Base-by-base conservation (phyloP, 2,113 vertebrate genomes). In the Manacus vitellinus region DNA sequence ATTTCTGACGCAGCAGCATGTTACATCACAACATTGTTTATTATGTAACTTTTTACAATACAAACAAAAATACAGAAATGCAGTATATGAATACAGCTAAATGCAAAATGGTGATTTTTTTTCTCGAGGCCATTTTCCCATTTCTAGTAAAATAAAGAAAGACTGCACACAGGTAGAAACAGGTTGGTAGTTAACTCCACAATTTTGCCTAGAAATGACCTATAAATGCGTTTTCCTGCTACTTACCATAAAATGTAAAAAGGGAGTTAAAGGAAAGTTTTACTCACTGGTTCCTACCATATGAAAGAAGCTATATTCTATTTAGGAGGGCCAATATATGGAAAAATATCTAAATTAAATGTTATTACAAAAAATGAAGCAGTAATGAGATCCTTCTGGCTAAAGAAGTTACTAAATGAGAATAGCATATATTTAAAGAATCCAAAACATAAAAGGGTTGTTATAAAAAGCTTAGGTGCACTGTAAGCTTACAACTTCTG, bases 21-120 rank as follows among this genome's bases (percentile, higher is more conserved):
- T 97, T 98, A 98, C 98, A 98, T 99, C 99, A 99, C 99, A 99
- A 98, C 98, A 98, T 98, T 97, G 98, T 99, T 99, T 99, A 99
- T 99, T 99, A 99, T 99, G 99, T 99, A 99, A 99, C 99, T 99
- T 99, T 99, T 98, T 99, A 99, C 99, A 99, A 99, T 99, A 99
- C 99, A 99, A 99, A 99, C 98, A 98, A 99, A 99, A 99, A 99
- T 99, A 99, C 98, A 99, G 98, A 99, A 98, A 99, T 98, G 98
- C 98, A 99, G 98, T 99, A 99, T 98, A 99, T 99, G 98, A 99
- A 99, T 98, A 99, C 99, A 99, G 98, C 98, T 99, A 99, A 98
- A 98, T 98, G 98, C 96, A 94, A 98, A 98, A 98, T 90, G 97
- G 97, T 98, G 98, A 97, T 97, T 93, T 97, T 98, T 98, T 96